A percentile compares a stretch with the other conserved stretches of the same genome.
Evolutionary conservation across 1,140 invertebrate genomes (phyloP).

Genomic region (Aphelinus atriplicis): DNA sequence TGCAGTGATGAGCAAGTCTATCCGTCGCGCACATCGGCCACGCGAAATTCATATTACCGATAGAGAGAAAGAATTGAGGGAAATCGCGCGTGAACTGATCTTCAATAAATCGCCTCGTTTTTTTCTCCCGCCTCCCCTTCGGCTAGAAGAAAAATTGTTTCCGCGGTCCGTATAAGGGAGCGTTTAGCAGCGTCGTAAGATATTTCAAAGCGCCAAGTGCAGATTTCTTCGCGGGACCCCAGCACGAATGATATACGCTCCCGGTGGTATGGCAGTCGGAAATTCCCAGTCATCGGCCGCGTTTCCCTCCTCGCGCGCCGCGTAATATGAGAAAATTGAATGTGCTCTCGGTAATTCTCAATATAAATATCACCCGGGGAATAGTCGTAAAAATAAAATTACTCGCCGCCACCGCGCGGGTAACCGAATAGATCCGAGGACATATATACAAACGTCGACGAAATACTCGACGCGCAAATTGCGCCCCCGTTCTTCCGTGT

Average conservation of each 20-base stretch:
- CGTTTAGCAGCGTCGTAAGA: neutral
- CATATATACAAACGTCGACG: too few species aligned
- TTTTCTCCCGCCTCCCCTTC: too few species aligned
- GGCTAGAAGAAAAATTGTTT: too few species aligned
- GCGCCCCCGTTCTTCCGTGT: neutral
- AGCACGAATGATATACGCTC: conserved; percentile 4
- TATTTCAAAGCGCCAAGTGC: conserved; percentile 4
- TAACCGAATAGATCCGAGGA: neutral
- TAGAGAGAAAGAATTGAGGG: too few species aligned
- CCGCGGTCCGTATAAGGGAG: neutral
- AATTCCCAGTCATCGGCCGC: conserved; percentile 30
- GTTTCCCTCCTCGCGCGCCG: neutral
- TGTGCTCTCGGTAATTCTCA: conserved; percentile 23
- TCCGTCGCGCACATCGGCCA: too few species aligned
- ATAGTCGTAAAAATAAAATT: conserved; percentile 17
- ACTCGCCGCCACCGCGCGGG: neutral
- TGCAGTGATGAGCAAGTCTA: too few species aligned
- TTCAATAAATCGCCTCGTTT: too few species aligned
- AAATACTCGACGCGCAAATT: neutral
- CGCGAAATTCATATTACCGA: too few species aligned
- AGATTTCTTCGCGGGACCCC: neutral
- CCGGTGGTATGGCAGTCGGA: conserved; percentile 5
- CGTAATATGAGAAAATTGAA: conserved; percentile 33
- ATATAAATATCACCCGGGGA: neutral
- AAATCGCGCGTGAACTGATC: too few species aligned